Evolutionary conservation across 2,113 vertebrate species (phyloP).

Genomic region (Quiscalus mexicanus): DNA sequence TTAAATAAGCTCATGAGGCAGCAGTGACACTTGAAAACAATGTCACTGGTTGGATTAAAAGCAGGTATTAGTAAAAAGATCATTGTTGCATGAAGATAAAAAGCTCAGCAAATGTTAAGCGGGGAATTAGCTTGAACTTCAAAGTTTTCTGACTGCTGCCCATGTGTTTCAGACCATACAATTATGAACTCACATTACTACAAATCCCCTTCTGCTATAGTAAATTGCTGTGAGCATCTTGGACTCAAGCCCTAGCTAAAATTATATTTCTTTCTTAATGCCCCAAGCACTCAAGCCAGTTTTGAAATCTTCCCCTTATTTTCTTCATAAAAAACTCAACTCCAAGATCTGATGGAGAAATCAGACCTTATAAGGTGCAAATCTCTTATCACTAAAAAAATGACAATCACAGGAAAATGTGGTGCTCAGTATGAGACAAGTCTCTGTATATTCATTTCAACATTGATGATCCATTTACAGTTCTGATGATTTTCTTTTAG

Average conservation of each 20-base stretch:
- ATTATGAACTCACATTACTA: not conserved
- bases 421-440: not conserved
- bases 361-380: not conserved
- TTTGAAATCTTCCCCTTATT: not conserved
- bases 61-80: not conserved
- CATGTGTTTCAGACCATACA: not conserved
- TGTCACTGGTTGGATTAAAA: not conserved
- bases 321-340: not conserved
- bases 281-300: not conserved
- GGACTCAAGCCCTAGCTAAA: not conserved
- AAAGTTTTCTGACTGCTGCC: slow-evolving; percentile 3
- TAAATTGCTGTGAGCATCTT: not conserved
- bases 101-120: not conserved
- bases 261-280: not conserved
- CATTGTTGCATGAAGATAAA: not conserved
- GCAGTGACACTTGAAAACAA: slow-evolving; percentile 6
- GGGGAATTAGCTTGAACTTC: not conserved
- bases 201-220: not conserved
- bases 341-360: not conserved
- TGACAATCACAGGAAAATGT: not conserved
- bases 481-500: not conserved
- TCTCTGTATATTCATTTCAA: not conserved
- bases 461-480: not conserved
- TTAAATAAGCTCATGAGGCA: not conserved
- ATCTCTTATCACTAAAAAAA: not conserved